phyloP scores from a whole-genome alignment of 2,888 invertebrate genomes.

The Bembecia ichneumoniformis region DNA sequence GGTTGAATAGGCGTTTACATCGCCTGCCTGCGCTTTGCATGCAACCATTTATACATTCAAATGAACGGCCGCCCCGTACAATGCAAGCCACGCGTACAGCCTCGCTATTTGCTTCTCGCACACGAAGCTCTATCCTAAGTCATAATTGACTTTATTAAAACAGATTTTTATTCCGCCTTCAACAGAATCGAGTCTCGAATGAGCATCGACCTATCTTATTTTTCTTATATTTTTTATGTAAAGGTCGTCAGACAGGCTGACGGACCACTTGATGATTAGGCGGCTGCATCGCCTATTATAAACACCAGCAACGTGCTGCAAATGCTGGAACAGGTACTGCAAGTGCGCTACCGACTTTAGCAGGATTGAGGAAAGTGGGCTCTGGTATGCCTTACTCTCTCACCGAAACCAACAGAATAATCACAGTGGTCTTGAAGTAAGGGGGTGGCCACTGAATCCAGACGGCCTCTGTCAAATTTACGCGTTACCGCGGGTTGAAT shows the following conservation, averaged over 20 bases:
- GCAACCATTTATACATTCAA: slow-evolving; percentile 49
- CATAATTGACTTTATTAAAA: not conserved
- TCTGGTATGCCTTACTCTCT: no score
- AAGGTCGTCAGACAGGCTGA: not conserved
- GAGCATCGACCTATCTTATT: not conserved
- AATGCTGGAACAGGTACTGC: no score
- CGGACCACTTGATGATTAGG: not conserved
- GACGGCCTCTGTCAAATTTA: no score
- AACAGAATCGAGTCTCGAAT: not conserved
- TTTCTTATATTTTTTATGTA: not conserved
- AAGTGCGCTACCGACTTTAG: no score
- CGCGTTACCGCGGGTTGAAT: slow-evolving; percentile 36
- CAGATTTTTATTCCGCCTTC: not conserved
- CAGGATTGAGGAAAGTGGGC: no score
- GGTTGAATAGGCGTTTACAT: slow-evolving; percentile 35
- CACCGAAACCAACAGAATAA: no score
- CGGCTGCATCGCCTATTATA: slow-evolving; percentile 5
- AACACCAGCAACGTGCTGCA: slow-evolving; percentile 3
- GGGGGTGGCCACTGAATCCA: no score
- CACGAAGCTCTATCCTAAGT: not conserved
- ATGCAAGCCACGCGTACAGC: slow-evolving; percentile 1
- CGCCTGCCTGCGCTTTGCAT: slow-evolving; percentile 24
- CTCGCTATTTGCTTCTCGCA: not conserved
- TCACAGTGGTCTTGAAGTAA: no score
- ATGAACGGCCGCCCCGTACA: slow-evolving; percentile 23